Percentiles rank a stretch among this genome's conserved stretches.
Evolutionary conservation across 2,113 vertebrate species (phyloP).

Genomic region (Fulica atra): DNA sequence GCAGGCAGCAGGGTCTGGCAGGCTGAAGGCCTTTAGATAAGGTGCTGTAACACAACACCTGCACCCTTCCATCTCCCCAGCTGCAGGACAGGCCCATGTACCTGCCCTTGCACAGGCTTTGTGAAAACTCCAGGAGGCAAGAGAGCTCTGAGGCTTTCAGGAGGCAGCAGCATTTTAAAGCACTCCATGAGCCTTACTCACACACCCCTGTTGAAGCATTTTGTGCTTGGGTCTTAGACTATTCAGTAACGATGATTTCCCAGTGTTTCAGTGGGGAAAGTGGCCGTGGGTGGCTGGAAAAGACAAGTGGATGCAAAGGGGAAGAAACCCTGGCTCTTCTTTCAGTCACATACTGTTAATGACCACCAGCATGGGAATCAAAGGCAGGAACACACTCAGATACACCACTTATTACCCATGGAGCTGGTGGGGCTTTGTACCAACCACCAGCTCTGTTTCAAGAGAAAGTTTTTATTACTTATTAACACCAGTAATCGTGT

Average conservation of each 20-base stretch:
- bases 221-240: neutral
- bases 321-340: neutral
- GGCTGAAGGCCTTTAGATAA: conserved; percentile 9
- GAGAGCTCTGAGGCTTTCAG: neutral
- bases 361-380: neutral
- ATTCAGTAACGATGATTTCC: neutral
- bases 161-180: neutral
- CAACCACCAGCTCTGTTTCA: neutral
- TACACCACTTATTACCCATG: neutral
- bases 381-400: neutral
- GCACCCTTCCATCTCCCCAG: neutral
- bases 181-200: neutral
- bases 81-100: neutral
- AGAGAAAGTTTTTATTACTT: neutral
- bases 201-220: neutral
- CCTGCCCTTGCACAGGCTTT: neutral
- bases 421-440: neutral
- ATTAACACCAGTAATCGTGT: neutral
- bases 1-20: neutral
- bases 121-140: neutral
- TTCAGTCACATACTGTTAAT: neutral
- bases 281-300: neutral
- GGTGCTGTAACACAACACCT: conserved; percentile 23
- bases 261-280: neutral
- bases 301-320: neutral